Conservation (phyloP, 2,797 vertebrate species). For the Syncerus caffer region DNA sequence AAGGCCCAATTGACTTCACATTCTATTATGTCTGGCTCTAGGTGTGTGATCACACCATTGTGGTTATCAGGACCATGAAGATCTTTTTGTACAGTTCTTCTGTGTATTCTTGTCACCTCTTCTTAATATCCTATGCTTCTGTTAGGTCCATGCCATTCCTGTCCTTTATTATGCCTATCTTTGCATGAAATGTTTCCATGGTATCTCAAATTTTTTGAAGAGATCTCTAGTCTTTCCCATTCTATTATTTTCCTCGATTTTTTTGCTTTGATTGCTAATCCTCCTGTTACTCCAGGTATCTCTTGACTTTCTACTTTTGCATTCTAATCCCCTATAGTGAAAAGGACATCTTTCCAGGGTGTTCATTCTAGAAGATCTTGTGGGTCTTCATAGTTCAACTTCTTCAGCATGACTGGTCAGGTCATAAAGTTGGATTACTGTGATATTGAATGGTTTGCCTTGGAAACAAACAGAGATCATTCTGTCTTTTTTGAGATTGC, state of each 20-base stretch:
- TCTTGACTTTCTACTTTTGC: not conserved
- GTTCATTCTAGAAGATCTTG: not conserved
- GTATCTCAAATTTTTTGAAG: not conserved
- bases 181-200: not conserved
- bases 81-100: not conserved
- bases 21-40: not conserved
- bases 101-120: not conserved
- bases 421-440: not conserved
- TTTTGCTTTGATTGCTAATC: not conserved
- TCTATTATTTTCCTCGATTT: not conserved
- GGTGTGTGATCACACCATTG: not conserved
- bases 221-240: not conserved
- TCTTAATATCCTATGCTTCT: not conserved
- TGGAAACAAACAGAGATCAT: not conserved
- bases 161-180: not conserved
- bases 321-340: not conserved
- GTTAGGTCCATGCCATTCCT: not conserved
- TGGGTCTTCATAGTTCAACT: not conserved
- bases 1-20: not conserved
- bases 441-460: not conserved
- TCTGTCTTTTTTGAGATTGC: not conserved
- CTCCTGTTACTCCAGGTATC: not conserved
- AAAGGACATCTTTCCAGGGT: not conserved
- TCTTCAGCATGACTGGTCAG: not conserved
- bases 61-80: not conserved